A percentile compares a stretch with the other conserved stretches of the same genome.
These are phyloP conservation scores for Drosophila ambigua DNA, from an alignment of 1,140 invertebrate genomes.

Conservation along the genomic window DNA sequence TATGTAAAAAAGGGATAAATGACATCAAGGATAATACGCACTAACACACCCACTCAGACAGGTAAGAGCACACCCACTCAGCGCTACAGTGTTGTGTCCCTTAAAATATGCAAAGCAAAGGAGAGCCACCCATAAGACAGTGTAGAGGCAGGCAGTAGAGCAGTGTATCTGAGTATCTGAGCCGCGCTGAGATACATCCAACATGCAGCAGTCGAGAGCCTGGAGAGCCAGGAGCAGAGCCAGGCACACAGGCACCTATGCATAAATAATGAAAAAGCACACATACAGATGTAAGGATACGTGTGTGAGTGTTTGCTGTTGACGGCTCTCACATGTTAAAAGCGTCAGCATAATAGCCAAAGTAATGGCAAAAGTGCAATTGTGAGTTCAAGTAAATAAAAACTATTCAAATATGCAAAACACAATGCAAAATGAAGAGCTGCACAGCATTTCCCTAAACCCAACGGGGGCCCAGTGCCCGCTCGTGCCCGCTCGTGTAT, in stretches of 20 bases:
- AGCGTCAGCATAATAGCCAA: conserved; percentile 81
- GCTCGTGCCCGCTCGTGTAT: conserved; percentile 24
- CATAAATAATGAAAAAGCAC: conserved; percentile 74
- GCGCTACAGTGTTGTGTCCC: conserved; percentile 12
- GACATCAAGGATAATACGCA: conserved; percentile 54
- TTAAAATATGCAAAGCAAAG: conserved; percentile 74
- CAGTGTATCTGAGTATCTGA: neutral
- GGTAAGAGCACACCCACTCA: conserved; percentile 7
- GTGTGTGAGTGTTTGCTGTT: conserved; percentile 47
- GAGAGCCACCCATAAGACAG: conserved; percentile 50
- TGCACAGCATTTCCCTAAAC: conserved; percentile 5
- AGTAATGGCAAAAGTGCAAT: conserved; percentile 82
- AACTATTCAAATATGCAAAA: conserved; percentile 82
- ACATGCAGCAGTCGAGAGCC: conserved; percentile 5
- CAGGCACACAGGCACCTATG: conserved; percentile 63
- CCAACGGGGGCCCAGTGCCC: conserved; percentile 6
- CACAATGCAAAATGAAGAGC: conserved; percentile 73
- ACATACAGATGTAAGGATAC: conserved; percentile 4
- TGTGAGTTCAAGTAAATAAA: conserved; percentile 83
- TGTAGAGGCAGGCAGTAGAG: neutral
- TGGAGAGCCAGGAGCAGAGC: conserved; percentile 30
- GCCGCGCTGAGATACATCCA: conserved; percentile 39
- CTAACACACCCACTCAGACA: conserved; percentile 17
- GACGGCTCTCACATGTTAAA: conserved; percentile 69
- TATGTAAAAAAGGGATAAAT: conserved; percentile 70